A percentile compares a stretch with the other conserved stretches of the same genome.
Evolutionary conservation across 1,140 invertebrate genomes (phyloP).

Genomic region (Megalopta genalis): DNA sequence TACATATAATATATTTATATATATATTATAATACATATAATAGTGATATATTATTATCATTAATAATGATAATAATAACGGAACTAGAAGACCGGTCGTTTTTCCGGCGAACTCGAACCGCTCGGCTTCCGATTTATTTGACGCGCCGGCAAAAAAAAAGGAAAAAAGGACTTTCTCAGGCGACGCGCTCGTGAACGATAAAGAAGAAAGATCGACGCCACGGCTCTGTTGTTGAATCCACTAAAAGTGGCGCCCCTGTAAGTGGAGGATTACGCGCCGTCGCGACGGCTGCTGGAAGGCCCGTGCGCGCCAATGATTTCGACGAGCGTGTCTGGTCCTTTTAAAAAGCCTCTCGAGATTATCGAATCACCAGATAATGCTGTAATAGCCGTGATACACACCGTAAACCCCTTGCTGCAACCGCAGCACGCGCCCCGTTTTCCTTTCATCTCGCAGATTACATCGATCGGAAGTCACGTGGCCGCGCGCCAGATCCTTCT

Average conservation of each 20-base stretch:
- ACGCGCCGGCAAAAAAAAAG: neutral
- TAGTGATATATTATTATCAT: no score
- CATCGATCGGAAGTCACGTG: constrained; percentile 33
- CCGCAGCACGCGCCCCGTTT: constrained; percentile 42
- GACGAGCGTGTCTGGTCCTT: constrained; percentile 47
- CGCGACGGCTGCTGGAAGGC: constrained; percentile 38
- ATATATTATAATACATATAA: no score
- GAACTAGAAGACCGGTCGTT: no score
- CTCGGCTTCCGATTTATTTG: neutral
- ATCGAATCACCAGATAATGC: constrained; percentile 46
- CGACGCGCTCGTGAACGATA: neutral
- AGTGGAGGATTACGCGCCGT: constrained; percentile 40
- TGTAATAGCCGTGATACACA: constrained; percentile 40
- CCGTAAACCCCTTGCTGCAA: constrained; percentile 35
- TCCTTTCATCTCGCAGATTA: constrained; percentile 26
- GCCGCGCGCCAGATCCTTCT: neutral
- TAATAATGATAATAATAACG: no score
- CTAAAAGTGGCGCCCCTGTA: constrained; percentile 44
- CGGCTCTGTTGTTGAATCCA: constrained; percentile 18
- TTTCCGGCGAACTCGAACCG: no score
- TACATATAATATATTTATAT: no score
- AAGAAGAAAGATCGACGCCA: constrained; percentile 16
- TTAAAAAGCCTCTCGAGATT: constrained; percentile 54
- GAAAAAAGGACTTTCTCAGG: neutral
- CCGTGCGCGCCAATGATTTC: constrained; percentile 48